phyloP scores from a whole-genome alignment of 2,113 vertebrate genomes.

The Todiramphus saurophagus region DNA sequence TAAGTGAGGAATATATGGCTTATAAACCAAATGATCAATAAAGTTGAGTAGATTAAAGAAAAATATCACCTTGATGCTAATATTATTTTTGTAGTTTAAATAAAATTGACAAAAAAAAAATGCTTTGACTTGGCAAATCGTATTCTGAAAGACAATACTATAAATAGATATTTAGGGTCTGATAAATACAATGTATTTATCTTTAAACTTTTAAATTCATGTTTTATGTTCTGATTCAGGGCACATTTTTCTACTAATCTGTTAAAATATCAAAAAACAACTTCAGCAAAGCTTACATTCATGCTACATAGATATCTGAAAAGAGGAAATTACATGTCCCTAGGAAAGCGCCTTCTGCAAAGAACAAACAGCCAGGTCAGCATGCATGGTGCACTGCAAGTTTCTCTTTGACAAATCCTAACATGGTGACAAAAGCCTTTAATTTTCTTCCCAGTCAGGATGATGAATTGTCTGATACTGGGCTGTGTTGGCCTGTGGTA shows the following conservation, averaged over 20 bases:
- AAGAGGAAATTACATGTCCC: slow-evolving; percentile 4
- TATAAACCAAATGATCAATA: neutral
- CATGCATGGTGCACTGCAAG: neutral
- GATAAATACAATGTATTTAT: neutral
- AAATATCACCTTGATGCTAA: neutral
- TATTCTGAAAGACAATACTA: neutral
- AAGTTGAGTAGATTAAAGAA: neutral
- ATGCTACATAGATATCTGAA: neutral
- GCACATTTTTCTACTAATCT: neutral
- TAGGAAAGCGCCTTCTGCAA: neutral
- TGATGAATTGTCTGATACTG: neutral
- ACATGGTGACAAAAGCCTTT: neutral
- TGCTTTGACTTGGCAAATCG: neutral
- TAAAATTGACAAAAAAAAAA: neutral
- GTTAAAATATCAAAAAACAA: neutral
- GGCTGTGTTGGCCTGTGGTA: neutral
- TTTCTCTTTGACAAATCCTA: slow-evolving; percentile 23
- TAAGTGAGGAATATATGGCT: neutral
- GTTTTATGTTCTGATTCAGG: neutral
- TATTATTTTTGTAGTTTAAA: neutral
- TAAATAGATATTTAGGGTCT: neutral
- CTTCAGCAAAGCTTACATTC: neutral
- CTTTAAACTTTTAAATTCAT: neutral
- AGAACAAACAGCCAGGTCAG: neutral
- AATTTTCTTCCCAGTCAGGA: neutral